Conservation (phyloP, 2,888 invertebrate genomes). For the Xestoiulus laeticollis region DNA sequence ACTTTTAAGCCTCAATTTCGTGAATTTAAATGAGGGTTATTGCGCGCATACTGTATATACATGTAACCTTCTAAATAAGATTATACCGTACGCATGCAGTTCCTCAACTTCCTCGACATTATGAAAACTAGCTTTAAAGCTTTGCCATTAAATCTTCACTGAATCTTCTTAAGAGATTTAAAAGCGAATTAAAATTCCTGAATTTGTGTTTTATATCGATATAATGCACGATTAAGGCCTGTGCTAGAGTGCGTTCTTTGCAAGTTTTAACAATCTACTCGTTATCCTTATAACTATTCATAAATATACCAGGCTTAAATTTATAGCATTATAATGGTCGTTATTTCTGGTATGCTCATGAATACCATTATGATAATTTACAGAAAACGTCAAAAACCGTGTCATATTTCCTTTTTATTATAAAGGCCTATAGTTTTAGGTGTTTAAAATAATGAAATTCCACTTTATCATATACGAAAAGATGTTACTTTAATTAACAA, state of each 20-base stretch:
- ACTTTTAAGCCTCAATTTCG: background rate
- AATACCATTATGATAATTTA: background rate
- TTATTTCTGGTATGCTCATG: background rate
- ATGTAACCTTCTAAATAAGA: constrained; percentile 25
- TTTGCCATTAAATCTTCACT: background rate
- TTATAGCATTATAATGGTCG: background rate
- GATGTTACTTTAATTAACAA: no score
- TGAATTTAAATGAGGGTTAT: background rate
- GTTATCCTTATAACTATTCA: background rate
- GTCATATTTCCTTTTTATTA: no score
- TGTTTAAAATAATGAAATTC: no score
- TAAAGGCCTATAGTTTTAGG: no score
- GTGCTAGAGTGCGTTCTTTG: background rate
- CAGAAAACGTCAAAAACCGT: background rate
- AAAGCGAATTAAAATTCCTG: constrained; percentile 30
- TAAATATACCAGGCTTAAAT: background rate
- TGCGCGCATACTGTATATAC: no score
- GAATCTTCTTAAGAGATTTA: constrained; percentile 4
- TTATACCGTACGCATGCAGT: background rate
- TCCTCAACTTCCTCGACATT: background rate
- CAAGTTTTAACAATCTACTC: background rate
- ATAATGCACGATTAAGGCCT: background rate
- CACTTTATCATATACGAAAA: no score
- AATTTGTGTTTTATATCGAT: background rate
- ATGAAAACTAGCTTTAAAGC: background rate